Evolutionary conservation across 2,888 invertebrate species (phyloP).

Genomic region (Dynastes maya): DNA sequence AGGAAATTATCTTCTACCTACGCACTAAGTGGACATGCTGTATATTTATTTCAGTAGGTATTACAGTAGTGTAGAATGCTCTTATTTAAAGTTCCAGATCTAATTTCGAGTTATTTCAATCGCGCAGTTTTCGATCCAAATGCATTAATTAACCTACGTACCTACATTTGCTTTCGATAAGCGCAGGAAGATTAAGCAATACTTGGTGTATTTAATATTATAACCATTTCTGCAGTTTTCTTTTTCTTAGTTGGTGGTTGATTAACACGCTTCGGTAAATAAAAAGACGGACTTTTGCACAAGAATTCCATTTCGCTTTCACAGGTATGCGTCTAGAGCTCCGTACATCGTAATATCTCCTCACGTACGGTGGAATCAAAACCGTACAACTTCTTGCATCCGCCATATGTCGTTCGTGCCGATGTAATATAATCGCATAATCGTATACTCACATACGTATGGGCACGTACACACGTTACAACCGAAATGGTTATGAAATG

Average conservation of each 20-base stretch:
- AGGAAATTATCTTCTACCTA: too few species aligned
- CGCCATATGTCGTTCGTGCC: slow-evolving; percentile 17
- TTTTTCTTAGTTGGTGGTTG: not conserved
- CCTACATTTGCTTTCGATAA: not conserved
- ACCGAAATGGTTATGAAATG: not conserved
- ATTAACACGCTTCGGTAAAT: slow-evolving; percentile 20
- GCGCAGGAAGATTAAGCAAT: slow-evolving; percentile 15
- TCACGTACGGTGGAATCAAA: not conserved
- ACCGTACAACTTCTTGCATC: not conserved
- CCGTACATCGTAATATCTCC: slow-evolving; percentile 18
- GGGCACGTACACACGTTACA: not conserved
- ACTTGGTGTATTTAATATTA: slow-evolving; percentile 1
- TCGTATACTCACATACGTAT: slow-evolving; percentile 1
- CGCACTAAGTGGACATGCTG: too few species aligned
- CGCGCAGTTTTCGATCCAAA: not conserved
- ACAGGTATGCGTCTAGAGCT: not conserved
- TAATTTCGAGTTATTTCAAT: not conserved
- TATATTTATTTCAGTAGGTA: not conserved
- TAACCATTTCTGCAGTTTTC: not conserved
- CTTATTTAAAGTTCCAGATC: too few species aligned
- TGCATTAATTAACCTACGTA: slow-evolving; percentile 16
- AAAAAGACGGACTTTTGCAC: slow-evolving; percentile 35
- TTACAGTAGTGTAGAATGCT: not conserved
- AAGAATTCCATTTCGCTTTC: slow-evolving; percentile 42
- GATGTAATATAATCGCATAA: not conserved